Conservation (phyloP, 2,888 invertebrate genomes). For the Lasius platythorax region DNA sequence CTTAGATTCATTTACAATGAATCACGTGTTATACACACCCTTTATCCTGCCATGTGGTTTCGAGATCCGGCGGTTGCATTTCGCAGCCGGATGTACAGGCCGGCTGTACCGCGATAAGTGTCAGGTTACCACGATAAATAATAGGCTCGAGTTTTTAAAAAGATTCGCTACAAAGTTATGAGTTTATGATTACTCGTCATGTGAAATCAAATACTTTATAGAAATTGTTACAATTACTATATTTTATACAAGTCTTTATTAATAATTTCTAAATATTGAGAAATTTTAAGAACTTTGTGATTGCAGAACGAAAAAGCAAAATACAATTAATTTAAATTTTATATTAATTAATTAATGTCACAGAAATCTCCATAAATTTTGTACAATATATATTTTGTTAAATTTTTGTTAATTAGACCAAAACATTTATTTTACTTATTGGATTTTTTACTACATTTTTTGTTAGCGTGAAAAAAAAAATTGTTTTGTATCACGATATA, state of each 20-base stretch:
- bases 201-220: constrained; percentile 31
- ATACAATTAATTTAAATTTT: background rate
- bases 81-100: constrained; percentile 37
- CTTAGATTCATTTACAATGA: constrained; percentile 55
- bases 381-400: background rate
- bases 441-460: constrained; percentile 1
- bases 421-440: background rate
- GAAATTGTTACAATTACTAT: background rate
- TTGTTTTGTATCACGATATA: background rate
- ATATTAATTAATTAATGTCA: background rate
- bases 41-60: constrained; percentile 27
- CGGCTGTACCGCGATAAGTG: constrained; percentile 32
- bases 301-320: background rate
- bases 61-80: constrained; percentile 36
- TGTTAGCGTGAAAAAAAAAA: background rate
- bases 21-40: constrained; percentile 42
- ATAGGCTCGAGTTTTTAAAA: background rate
- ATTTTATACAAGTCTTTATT: background rate
- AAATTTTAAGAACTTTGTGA: background rate
- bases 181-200: background rate
- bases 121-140: constrained; percentile 8
- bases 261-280: background rate
- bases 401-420: background rate
- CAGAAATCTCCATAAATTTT: constrained; percentile 2
- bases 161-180: background rate